Base-by-base conservation (phyloP, 2,888 invertebrate genomes). In the Rotaria macrura region DNA sequence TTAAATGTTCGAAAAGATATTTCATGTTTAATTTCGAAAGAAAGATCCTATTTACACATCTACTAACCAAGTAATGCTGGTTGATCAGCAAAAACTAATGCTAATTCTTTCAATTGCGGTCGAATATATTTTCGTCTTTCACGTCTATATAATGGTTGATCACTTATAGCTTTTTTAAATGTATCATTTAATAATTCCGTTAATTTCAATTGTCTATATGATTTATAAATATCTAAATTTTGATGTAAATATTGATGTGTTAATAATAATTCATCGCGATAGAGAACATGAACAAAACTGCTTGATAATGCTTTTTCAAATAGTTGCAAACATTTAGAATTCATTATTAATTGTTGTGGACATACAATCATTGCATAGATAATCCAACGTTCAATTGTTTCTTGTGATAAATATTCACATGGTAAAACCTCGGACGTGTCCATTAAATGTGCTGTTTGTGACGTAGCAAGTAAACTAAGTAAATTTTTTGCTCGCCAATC, bases 41-140 rank as follows among this genome's bases (percentile, higher is more conserved):
- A 47, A 47, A 47, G 12, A 47, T 9, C 9, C 9, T 14, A 14
- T 47, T 47, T 88, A 92, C 92, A n/a, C n/a, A n/a, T n/a, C 90
- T 99, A 99, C 0, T 99, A 99, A 0, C 99, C 99, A 79, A 99
- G 92, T 40, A 99, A 92, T 1, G 99, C 97, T 6, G 99, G 99
- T 90, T 99, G 97, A 91, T 99, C 99, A 29, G 97, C 95, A 90
- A 99, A 93, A 88, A 99, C 95, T 5, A 97, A 92, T 1, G 95
- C 95, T 87, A 99, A 92, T 91, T 99, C 99, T 90, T 97, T 96
- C 38, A 99, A 92, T 4, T 97, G 96, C 5, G 96, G 95, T 86
- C 99, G 93, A 87, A 99, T 92, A 91, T 97, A 99, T 92, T 98
- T 97, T 88, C 99, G 93, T 85, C 98, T 93, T 89, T 99, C 99